Base-by-base conservation (phyloP, 1,140 invertebrate genomes). In the Nebria ingens region DNA sequence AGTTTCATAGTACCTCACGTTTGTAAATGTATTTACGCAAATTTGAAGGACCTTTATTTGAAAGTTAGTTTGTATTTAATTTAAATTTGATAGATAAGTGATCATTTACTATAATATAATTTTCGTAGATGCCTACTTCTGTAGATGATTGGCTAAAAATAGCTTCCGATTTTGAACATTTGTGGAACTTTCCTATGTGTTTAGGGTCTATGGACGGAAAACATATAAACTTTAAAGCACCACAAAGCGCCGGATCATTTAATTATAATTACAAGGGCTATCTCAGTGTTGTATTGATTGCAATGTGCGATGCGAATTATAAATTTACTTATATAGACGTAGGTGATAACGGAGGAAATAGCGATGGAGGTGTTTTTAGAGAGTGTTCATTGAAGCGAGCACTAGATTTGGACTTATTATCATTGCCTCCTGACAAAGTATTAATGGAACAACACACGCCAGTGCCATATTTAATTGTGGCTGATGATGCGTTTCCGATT, bases 401-500 rank as follows among this genome's bases (percentile, higher is more conserved):
- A 3, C 9, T 6, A 45, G 15, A 17, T 17, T 45, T 45, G 17
- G 17, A 45, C 17, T 4, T 4, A 6, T 12, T 45, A 45, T 4
- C 6, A 17, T 45, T 58, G 51, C 3, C 62, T 42, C 64, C 63
- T 19, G 15, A 55, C 17, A 59, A 9, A n/a, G 6, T 6, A 9
- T 34, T 34, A 34, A 6, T 9, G n/a, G 25, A n/a, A 34, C 25
- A 34, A 34, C 6, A 34, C n/a, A 34, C n/a, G 6, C n/a, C n/a
- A 9, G 25, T 56, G 45, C 40, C 21, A 21, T 40, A 12, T 21
- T 58, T 70, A 21, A 52, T 76, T 57, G 65, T 76, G 25, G 76
- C 68, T 21, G 74, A 78, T 66, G 72, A 76, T 57, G 71, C 72
- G 53, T 78, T 76, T 66, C 65, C 67, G 20, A 55, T 78, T 54